Evolutionary conservation across 2,888 invertebrate species (phyloP).

Genomic region (Lochmaea crataegi): DNA sequence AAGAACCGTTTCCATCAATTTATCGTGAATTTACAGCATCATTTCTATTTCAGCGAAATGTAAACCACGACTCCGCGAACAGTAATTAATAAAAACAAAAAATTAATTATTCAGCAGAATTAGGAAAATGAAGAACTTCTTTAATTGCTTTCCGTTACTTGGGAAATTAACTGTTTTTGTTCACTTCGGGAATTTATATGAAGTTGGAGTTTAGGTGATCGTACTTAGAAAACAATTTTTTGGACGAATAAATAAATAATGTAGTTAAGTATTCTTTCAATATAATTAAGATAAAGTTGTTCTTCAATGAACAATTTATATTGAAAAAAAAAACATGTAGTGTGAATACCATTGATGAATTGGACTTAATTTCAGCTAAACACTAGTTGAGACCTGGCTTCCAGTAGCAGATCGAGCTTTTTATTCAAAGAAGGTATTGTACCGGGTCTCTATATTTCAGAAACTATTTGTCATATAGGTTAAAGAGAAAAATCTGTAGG

Average conservation of each 20-base stretch:
- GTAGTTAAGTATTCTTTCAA: no score
- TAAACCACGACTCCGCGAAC: constrained; percentile 1
- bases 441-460: no score
- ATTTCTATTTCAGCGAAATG: background rate
- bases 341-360: no score
- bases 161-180: constrained; percentile 29
- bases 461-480: no score
- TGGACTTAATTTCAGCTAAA: no score
- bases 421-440: no score
- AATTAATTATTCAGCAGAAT: constrained; percentile 28
- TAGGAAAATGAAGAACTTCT: constrained; percentile 29
- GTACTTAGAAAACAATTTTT: background rate
- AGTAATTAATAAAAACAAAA: constrained; percentile 36
- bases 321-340: no score
- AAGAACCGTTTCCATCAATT: background rate
- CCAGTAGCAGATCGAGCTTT: no score
- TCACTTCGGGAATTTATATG: constrained; percentile 23
- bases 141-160: constrained; percentile 28
- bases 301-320: no score
- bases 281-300: no score
- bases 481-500: no score
- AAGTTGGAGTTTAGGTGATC: background rate
- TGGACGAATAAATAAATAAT: background rate
- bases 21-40: background rate
- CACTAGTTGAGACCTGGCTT: no score